phyloP scores from a whole-genome alignment of 2,888 invertebrate species.

The Corythucha ciliata region DNA sequence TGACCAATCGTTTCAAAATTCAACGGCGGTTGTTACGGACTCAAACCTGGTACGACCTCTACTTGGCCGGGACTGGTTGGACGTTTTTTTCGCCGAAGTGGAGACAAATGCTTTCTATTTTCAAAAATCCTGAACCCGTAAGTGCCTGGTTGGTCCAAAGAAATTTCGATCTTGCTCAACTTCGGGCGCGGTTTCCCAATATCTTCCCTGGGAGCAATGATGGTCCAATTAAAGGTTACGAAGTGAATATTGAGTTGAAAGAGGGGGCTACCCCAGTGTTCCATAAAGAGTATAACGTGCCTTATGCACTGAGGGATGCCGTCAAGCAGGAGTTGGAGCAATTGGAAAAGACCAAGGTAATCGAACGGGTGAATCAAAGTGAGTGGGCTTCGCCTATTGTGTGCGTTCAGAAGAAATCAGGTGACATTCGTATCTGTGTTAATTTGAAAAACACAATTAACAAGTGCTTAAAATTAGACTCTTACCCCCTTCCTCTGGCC shows the following conservation, averaged over 20 bases:
- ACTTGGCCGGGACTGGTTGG: too few relatives aligned
- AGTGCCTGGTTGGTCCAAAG: too few relatives aligned
- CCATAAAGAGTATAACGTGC: slow-evolving; percentile 22
- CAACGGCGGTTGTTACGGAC: too few relatives aligned
- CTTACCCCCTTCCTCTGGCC: slow-evolving; percentile 21
- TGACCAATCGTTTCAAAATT: too few relatives aligned
- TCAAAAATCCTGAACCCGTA: too few relatives aligned
- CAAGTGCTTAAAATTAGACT: slow-evolving; percentile 11
- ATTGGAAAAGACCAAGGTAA: slow-evolving; percentile 14
- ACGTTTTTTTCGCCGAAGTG: too few relatives aligned
- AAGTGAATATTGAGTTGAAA: slow-evolving; percentile 18
- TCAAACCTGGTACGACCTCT: too few relatives aligned
- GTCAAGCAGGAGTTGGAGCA: slow-evolving; percentile 20
- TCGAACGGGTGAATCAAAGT: slow-evolving; percentile 20
- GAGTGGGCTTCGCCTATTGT: slow-evolving; percentile 21
- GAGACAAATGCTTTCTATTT: too few relatives aligned
- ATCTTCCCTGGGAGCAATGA: slow-evolving; percentile 1
- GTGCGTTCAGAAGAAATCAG: slow-evolving; percentile 6
- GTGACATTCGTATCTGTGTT: slow-evolving; percentile 16
- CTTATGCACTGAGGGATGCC: slow-evolving; percentile 14
- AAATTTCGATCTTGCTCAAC: too few relatives aligned
- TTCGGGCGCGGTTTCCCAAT: too few relatives aligned
- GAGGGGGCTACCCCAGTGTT: slow-evolving; percentile 24
- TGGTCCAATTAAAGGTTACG: slow-evolving; percentile 15
- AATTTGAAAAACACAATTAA: slow-evolving; percentile 15